A percentile compares a stretch with the other conserved stretches of the same genome.
phyloP scores from a whole-genome alignment of 2,113 vertebrate genomes.

The Willisornis vidua region DNA sequence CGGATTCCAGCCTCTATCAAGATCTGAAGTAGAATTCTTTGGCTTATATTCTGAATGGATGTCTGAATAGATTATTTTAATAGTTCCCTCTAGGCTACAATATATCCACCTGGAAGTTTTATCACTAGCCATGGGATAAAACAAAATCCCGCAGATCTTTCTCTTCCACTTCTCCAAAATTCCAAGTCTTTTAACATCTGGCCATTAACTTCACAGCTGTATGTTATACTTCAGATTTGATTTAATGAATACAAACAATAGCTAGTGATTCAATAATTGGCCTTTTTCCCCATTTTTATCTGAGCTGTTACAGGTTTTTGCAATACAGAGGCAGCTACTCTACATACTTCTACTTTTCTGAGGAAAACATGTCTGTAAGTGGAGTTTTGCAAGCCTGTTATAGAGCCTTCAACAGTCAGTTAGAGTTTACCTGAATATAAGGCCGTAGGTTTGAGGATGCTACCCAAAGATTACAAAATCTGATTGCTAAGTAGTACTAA shows the following conservation, averaged over 20 bases:
- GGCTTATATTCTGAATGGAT: not conserved
- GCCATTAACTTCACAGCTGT: not conserved
- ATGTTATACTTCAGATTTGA: not conserved
- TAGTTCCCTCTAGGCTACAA: not conserved
- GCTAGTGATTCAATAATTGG: not conserved
- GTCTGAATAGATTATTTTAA: not conserved
- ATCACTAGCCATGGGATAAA: not conserved
- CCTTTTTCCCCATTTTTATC: fast-evolving
- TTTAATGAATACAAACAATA: not conserved
- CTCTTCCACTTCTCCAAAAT: not conserved
- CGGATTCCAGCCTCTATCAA: not conserved
- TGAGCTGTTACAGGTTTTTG: not conserved
- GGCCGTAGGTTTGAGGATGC: not conserved
- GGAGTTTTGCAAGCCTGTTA: not conserved
- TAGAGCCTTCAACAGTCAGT: not conserved
- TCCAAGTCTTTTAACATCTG: not conserved
- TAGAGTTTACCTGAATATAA: not conserved
- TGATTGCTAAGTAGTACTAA: not conserved
- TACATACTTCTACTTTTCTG: not conserved
- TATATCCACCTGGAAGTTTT: not conserved
- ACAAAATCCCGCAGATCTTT: not conserved
- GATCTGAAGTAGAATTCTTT: not conserved
- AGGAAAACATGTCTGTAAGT: not conserved
- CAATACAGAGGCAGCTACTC: not conserved
- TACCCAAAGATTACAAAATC: not conserved